A percentile compares a stretch with the other conserved stretches of the same genome.
phyloP scores from a whole-genome alignment of 2,888 invertebrate genomes.

The Mythimna lalbum region DNA sequence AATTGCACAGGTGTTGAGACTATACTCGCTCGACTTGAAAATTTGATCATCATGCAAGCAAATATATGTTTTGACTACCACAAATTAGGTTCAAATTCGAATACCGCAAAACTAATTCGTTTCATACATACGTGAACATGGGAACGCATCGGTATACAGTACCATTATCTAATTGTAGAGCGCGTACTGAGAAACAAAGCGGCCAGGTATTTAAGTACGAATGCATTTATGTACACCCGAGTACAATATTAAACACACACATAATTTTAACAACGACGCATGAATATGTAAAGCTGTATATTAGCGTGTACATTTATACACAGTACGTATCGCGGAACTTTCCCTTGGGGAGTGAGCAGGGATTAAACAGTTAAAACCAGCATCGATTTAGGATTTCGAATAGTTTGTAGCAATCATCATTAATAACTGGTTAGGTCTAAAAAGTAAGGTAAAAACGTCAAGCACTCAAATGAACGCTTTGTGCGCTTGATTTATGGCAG shows the following conservation, averaged over 20 bases:
- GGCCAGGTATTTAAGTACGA: conserved; percentile 53
- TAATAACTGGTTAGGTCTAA: not conserved
- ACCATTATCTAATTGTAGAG: conserved; percentile 55
- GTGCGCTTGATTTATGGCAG: not conserved
- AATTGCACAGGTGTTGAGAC: conserved; percentile 26
- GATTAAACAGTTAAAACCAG: conserved; percentile 21
- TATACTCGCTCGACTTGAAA: conserved; percentile 30
- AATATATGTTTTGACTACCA: conserved; percentile 7
- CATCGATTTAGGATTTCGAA: conserved; percentile 7
- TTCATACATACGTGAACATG: conserved; percentile 19
- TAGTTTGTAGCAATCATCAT: not conserved
- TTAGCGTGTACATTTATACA: conserved; percentile 33
- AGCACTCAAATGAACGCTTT: not conserved
- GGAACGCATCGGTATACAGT: conserved; percentile 42
- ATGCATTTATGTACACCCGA: conserved; percentile 55
- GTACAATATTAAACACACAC: conserved; percentile 58
- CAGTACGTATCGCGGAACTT: conserved; percentile 20
- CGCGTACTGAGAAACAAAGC: conserved; percentile 56
- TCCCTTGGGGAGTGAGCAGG: conserved; percentile 15
- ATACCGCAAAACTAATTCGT: conserved; percentile 18
- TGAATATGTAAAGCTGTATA: conserved; percentile 56
- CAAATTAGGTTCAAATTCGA: conserved; percentile 32
- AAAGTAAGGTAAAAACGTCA: not conserved
- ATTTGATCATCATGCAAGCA: not conserved
- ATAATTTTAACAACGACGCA: conserved; percentile 56